Base-by-base conservation (phyloP, 2,888 invertebrate species). In the Noctua janthe region DNA sequence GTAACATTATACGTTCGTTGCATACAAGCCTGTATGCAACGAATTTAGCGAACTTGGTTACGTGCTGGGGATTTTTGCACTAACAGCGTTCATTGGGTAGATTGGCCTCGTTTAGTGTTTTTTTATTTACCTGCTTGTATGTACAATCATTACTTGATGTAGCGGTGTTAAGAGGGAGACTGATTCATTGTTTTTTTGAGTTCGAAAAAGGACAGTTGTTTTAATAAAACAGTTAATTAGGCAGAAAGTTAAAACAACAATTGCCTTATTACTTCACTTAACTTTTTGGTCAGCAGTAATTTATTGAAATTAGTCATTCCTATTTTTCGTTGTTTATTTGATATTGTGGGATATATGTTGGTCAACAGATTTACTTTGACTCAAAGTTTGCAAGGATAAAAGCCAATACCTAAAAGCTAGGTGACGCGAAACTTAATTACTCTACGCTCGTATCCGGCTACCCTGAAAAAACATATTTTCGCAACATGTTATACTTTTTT, bases 401-500 rank as follows among this genome's bases (percentile, higher is more conserved):
- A 35, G 64, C 35, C 8, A 35, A 35, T 7, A 69, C 8, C 2
- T 69, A 17, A n/a, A 79, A 70, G 23, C 39, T 1, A 69, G n/a
- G 10, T 29, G 17, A 70, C 39, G 64, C 6, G 5, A 43, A 74
- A 74, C 15, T 49, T 23, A 49, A 73, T 47, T 35, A 51, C 7
- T 69, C 35, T 56, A 35, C 35, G 35, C 39, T 39, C 23, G 29
- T 71, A n/a, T 39, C 49, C 29, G 23, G 51, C 20, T 82, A 29
- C 23, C 29, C 47, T 39, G 49, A 56, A 71, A 56, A 81, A 35
- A 2, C 11, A 64, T 76, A 49, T 56, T 29, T 56, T 64, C 17
- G 71, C 83, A 76, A 81, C 76, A 71, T 64, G 49, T 71, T 56
- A 71, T 15, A 71, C 29, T 67, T 71, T 39, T 43, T 51, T 35